These are phyloP conservation scores for Drosophila paramelanica DNA, from an alignment of 2,888 invertebrate genomes.

Conservation along the genomic window DNA sequence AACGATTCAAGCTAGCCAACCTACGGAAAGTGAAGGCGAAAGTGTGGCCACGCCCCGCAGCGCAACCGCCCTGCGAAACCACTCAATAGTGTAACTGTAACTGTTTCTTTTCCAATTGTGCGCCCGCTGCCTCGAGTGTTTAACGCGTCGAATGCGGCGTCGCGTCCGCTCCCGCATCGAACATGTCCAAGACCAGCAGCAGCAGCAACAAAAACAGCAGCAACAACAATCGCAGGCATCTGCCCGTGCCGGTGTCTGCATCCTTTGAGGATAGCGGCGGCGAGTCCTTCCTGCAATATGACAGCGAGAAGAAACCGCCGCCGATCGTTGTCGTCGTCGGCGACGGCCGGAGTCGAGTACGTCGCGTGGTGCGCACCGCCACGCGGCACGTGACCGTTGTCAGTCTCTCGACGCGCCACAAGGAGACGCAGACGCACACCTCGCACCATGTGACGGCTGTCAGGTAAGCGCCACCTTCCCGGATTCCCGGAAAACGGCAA, in stretches of 20 bases:
- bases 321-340: conserved; percentile 85
- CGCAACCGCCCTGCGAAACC: conserved; percentile 2
- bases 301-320: conserved; percentile 83
- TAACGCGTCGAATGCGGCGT: conserved; percentile 40
- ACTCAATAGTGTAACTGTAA: conserved; percentile 29
- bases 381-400: conserved; percentile 85
- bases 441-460: conserved; percentile 85
- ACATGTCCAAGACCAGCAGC: conserved; percentile 79
- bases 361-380: conserved; percentile 84
- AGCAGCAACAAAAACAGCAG: conserved; percentile 11
- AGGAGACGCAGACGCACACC: conserved; percentile 85
- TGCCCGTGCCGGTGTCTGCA: conserved; percentile 46
- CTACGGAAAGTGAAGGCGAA: conserved; percentile 66
- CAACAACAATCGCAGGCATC: conserved; percentile 60
- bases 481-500: neutral
- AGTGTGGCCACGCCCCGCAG: conserved; percentile 43
- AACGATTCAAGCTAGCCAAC: conserved; percentile 20
- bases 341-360: conserved; percentile 84
- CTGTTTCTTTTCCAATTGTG: conserved; percentile 36
- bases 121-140: conserved; percentile 9
- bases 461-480: conserved; percentile 80
- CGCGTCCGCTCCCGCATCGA: conserved; percentile 37
- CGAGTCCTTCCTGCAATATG: conserved; percentile 84
- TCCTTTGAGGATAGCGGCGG: conserved; percentile 48
- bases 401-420: conserved; percentile 85